A percentile compares a stretch with the other conserved stretches of the same genome.
These are phyloP conservation scores for Stenurella melanura DNA, from an alignment of 2,888 invertebrate species.

Conservation along the genomic window DNA sequence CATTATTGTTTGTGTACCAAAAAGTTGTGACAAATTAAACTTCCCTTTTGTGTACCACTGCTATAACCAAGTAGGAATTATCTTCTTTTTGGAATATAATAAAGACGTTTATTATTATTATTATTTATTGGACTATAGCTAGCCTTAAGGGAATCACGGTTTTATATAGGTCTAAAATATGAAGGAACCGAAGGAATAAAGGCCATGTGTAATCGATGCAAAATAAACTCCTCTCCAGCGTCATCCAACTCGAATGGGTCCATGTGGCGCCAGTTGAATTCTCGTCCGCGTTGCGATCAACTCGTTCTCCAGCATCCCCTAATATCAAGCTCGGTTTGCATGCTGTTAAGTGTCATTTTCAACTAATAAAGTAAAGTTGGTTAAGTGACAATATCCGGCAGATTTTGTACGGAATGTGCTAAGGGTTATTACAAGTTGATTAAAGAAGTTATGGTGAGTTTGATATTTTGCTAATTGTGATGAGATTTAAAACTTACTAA, in stretches of 20 bases:
- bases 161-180: slow-evolving; percentile 1
- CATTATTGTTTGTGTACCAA: no score
- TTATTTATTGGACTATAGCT: neutral
- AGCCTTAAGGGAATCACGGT: neutral
- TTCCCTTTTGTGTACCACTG: no score
- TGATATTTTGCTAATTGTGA: neutral
- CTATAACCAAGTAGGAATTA: no score
- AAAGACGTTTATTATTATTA: no score
- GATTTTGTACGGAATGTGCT: slow-evolving; percentile 25
- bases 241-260: slow-evolving; percentile 58
- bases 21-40: no score
- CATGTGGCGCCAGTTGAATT: slow-evolving; percentile 67
- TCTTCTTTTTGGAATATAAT: no score
- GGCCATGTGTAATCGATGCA: slow-evolving; percentile 62
- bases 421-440: slow-evolving; percentile 23
- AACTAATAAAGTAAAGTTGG: slow-evolving; percentile 36
- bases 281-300: slow-evolving; percentile 57
- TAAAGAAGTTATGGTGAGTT: slow-evolving; percentile 40
- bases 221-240: slow-evolving; percentile 56
- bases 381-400: slow-evolving; percentile 27
- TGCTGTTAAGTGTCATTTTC: slow-evolving; percentile 33
- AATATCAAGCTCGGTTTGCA: slow-evolving; percentile 36
- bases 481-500: neutral
- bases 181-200: slow-evolving; percentile 39
- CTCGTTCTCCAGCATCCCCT: slow-evolving; percentile 40